phyloP scores from a whole-genome alignment of 1,140 invertebrate genomes.

The Ctenoplectra terminalis region DNA sequence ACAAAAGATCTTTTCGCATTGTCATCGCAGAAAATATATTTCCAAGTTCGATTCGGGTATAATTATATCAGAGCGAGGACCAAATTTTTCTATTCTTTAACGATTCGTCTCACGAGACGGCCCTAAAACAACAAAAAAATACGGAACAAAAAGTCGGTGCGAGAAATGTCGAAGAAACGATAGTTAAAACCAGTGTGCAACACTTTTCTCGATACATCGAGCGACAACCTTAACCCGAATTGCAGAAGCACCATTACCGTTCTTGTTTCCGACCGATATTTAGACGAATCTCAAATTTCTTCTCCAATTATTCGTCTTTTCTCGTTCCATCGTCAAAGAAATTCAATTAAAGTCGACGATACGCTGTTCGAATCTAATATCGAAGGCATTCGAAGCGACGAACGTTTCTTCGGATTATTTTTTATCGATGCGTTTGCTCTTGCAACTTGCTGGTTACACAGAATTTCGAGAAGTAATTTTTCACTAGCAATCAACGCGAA shows the following conservation, averaged over 20 bases:
- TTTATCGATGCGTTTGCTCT: not conserved
- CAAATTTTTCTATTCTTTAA: not conserved
- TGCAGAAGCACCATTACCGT: not conserved
- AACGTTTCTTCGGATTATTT: not conserved
- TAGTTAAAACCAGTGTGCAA: not conserved
- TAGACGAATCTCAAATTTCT: conserved; percentile 20
- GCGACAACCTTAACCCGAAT: conserved; percentile 7
- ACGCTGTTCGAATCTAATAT: not conserved
- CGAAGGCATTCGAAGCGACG: too few relatives aligned
- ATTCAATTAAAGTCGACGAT: not conserved
- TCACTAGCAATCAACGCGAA: not conserved
- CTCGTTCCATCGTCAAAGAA: conserved; percentile 9
- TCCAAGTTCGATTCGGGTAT: not conserved
- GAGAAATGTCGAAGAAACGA: not conserved
- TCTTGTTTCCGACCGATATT: not conserved
- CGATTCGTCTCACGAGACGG: not conserved
- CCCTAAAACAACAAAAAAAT: not conserved
- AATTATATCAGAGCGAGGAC: not conserved
- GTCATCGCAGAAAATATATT: conserved; percentile 15
- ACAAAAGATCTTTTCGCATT: not conserved
- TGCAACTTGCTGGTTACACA: not conserved
- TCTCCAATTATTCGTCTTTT: conserved; percentile 48
- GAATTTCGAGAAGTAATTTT: too few relatives aligned
- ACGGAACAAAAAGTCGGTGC: not conserved
- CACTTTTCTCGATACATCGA: conserved; percentile 1